Conservation (phyloP, 2,113 vertebrate species). For the Empidonax traillii region DNA sequence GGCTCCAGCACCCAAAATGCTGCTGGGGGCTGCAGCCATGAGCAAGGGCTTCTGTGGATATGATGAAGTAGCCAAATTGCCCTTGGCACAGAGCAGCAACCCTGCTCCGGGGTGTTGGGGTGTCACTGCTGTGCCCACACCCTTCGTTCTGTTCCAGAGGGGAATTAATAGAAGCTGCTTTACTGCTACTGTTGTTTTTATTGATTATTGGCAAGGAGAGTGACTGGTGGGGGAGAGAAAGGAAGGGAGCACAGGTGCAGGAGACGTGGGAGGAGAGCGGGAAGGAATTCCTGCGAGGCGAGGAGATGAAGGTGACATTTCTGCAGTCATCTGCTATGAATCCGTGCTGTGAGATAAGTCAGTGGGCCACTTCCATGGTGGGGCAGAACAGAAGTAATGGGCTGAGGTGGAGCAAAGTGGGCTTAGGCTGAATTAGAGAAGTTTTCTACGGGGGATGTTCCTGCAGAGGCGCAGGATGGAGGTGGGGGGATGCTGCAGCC, state of each 20-base stretch:
- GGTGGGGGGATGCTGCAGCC: not conserved
- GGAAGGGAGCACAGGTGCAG: not conserved
- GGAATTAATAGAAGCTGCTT: not conserved
- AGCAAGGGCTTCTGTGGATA: not conserved
- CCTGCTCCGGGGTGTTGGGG: not conserved
- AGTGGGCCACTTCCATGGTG: rapidly evolving
- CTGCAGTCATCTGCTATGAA: not conserved
- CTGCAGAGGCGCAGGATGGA: not conserved
- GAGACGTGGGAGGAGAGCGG: not conserved
- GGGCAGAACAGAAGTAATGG: not conserved
- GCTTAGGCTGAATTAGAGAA: not conserved
- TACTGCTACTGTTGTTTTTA: not conserved
- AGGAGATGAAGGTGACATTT: not conserved
- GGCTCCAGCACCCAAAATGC: not conserved
- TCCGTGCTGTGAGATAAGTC: not conserved
- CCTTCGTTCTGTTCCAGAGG: not conserved
- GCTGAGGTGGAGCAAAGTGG: not conserved
- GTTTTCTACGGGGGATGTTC: not conserved
- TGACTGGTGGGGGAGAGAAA: not conserved
- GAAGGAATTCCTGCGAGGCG: not conserved
- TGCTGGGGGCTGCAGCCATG: not conserved
- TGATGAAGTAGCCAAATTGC: not conserved
- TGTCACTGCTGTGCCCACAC: not conserved
- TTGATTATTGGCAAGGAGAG: not conserved
- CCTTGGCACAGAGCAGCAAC: not conserved